phyloP scores from a whole-genome alignment of 2,888 invertebrate genomes.

The Cremastinae sp. region DNA sequence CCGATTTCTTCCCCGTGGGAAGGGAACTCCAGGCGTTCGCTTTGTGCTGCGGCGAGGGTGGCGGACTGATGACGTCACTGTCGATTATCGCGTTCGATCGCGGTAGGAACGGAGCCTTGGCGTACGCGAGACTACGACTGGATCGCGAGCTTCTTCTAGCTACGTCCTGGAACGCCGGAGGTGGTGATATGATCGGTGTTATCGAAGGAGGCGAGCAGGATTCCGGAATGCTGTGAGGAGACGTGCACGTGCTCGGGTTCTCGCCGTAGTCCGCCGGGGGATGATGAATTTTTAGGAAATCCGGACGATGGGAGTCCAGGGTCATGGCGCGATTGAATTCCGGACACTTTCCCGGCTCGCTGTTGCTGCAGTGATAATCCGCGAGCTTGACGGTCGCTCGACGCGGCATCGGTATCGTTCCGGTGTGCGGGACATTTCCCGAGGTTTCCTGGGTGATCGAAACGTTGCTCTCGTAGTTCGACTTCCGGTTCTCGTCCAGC shows the following conservation, averaged over 20 bases:
- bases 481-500: slow-evolving; percentile 81
- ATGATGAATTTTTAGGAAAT: slow-evolving; percentile 72
- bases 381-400: slow-evolving; percentile 81
- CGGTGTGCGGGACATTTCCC: no score
- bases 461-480: slow-evolving; percentile 72
- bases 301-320: slow-evolving; percentile 74
- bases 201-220: slow-evolving; percentile 84
- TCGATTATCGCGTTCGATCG: slow-evolving; percentile 82
- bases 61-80: slow-evolving; percentile 82
- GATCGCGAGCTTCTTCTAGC: slow-evolving; percentile 64
- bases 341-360: slow-evolving; percentile 75
- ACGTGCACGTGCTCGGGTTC: slow-evolving; percentile 75
- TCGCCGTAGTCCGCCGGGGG: slow-evolving; percentile 78
- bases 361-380: slow-evolving; percentile 81
- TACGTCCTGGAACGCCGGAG: slow-evolving; percentile 86
- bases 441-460: no score
- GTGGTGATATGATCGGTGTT: slow-evolving; percentile 87
- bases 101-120: slow-evolving; percentile 81
- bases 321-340: slow-evolving; percentile 68
- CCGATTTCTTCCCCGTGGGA: slow-evolving; percentile 67
- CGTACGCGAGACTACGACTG: slow-evolving; percentile 74
- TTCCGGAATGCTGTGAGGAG: slow-evolving; percentile 78
- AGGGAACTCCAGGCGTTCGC: slow-evolving; percentile 77
- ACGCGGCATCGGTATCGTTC: slow-evolving; percentile 78
- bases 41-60: slow-evolving; percentile 79